Evolutionary conservation across 2,888 invertebrate genomes (phyloP).

Genomic region (Halictus quadricinctus): DNA sequence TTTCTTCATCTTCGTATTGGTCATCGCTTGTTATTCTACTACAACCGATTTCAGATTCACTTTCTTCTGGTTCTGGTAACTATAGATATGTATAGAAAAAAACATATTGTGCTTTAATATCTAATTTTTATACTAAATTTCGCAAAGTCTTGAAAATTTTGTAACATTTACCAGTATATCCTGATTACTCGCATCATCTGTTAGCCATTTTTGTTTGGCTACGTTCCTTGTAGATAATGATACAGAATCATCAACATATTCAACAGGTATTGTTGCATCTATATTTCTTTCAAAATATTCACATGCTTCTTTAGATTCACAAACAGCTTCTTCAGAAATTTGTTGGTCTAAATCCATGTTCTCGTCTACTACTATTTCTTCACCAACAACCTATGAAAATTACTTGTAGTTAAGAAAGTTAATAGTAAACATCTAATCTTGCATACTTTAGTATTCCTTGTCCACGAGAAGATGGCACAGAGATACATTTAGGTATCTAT

Average conservation of each 20-base stretch:
- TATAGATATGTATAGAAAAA: conserved; percentile 27
- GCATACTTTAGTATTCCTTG: background rate
- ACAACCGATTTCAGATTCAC: conserved; percentile 41
- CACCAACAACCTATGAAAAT: conserved; percentile 51
- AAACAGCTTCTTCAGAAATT: conserved; percentile 17
- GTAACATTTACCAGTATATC: conserved; percentile 47
- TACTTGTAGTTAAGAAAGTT: conserved; percentile 22
- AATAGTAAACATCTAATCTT: background rate
- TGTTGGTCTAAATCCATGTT: conserved; percentile 41
- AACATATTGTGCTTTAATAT: background rate
- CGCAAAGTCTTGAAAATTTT: background rate
- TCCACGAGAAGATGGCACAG: too few relatives aligned
- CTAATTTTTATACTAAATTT: background rate
- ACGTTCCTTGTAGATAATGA: conserved; percentile 19
- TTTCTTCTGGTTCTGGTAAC: conserved; percentile 55
- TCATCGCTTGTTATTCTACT: conserved; percentile 53
- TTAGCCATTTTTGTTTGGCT: conserved; percentile 46
- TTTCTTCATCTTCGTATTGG: conserved; percentile 77
- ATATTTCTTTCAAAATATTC: conserved; percentile 44
- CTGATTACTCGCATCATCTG: conserved; percentile 14
- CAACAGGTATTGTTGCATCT: background rate
- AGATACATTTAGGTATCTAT: too few relatives aligned
- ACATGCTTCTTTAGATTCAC: conserved; percentile 10
- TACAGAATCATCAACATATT: conserved; percentile 37
- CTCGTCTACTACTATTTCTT: conserved; percentile 60